Conservation (phyloP, 2,113 vertebrate species). For the Oceanodroma tethys region DNA sequence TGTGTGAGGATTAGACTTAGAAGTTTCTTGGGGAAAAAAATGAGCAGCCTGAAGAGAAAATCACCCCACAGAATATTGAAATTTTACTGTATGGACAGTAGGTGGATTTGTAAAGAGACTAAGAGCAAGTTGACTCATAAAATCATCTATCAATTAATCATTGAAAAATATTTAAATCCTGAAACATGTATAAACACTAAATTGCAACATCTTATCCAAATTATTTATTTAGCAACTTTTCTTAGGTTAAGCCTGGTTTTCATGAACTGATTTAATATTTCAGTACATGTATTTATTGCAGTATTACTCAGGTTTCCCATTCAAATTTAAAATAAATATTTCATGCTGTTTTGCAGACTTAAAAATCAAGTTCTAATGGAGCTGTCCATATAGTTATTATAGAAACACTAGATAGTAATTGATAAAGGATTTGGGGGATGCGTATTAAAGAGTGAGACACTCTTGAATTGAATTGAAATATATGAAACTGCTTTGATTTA, state of each 20-base stretch:
- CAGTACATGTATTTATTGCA: not conserved
- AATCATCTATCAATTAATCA: slow-evolving; percentile 38
- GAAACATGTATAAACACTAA: slow-evolving; percentile 11
- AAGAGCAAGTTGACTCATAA: slow-evolving; percentile 50
- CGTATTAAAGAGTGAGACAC: not conserved
- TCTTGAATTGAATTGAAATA: not conserved
- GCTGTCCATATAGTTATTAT: not conserved
- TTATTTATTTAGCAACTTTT: slow-evolving; percentile 9
- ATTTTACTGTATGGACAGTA: not conserved
- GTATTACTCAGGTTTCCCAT: not conserved
- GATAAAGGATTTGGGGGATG: not conserved
- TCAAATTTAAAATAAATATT: not conserved
- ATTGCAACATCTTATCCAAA: not conserved
- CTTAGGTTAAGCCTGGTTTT: not conserved
- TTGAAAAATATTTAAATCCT: slow-evolving; percentile 36
- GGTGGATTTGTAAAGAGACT: slow-evolving; percentile 66
- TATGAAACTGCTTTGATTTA: not conserved
- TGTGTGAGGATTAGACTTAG: not conserved
- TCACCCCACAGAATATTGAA: slow-evolving; percentile 21
- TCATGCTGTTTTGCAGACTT: not conserved
- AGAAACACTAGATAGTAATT: not conserved
- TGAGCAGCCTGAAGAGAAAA: not conserved
- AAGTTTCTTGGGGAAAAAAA: not conserved
- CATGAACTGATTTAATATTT: not conserved
- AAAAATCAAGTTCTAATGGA: not conserved